Conservation (phyloP, 2,113 vertebrate species). For the Rhineura floridana region DNA sequence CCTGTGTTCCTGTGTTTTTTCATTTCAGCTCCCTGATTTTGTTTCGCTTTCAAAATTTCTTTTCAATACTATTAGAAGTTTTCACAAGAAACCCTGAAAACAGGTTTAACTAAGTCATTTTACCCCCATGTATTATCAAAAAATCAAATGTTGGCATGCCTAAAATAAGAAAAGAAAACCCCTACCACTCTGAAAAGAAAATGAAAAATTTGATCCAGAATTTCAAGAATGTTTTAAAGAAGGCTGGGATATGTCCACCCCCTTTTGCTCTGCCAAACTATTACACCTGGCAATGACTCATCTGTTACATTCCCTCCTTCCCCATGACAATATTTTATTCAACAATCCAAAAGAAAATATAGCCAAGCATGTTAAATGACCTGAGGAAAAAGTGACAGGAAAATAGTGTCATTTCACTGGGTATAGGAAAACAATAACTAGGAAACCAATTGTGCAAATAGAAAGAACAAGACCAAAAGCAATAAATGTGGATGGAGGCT, state of each 20-base stretch:
- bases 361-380: slow-evolving; percentile 60
- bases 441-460: slow-evolving; percentile 53
- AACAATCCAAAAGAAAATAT: not conserved
- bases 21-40: too few relatives aligned
- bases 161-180: not conserved
- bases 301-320: not conserved
- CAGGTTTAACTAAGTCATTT: not conserved
- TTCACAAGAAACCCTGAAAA: not conserved
- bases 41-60: too few relatives aligned
- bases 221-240: not conserved
- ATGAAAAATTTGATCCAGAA: not conserved
- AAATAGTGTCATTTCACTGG: slow-evolving; percentile 49
- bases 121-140: not conserved
- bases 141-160: not conserved
- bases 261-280: not conserved
- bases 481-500: not conserved
- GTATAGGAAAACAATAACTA: slow-evolving; percentile 47
- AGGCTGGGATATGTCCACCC: not conserved
- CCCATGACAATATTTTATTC: not conserved
- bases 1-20: too few relatives aligned
- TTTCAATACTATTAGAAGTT: not conserved
- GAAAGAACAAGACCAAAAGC: slow-evolving; percentile 4
- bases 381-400: slow-evolving; percentile 55
- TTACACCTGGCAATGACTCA: not conserved
- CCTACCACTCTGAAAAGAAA: not conserved